These are phyloP conservation scores for Ips nitidus DNA, from an alignment of 1,140 invertebrate genomes.

Conservation along the genomic window DNA sequence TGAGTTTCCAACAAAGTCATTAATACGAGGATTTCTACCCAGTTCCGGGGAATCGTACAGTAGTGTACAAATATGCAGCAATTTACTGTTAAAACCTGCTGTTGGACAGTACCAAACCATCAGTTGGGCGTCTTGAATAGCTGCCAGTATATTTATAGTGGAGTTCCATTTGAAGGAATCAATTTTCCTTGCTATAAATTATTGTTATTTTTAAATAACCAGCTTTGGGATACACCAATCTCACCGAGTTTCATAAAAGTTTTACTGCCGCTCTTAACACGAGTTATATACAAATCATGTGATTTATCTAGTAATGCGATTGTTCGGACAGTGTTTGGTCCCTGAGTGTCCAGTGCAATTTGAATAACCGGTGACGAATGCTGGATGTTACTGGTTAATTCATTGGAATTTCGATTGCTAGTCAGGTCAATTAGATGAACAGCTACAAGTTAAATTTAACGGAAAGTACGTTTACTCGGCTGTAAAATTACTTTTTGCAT, in stretches of 20 bases:
- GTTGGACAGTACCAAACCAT: constrained; percentile 86
- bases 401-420: constrained; percentile 67
- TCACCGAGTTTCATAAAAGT: constrained; percentile 67
- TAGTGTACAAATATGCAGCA: constrained; percentile 58
- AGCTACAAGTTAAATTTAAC: constrained; percentile 58
- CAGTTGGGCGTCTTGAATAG: constrained; percentile 77
- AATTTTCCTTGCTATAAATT: constrained; percentile 69
- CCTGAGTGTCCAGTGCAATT: constrained; percentile 78
- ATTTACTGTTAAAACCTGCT: constrained; percentile 71
- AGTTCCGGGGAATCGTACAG: constrained; percentile 64
- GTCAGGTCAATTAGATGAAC: constrained; percentile 84
- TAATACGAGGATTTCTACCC: constrained; percentile 75
- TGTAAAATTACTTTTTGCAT: constrained; percentile 67
- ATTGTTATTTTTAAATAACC: constrained; percentile 10
- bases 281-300: constrained; percentile 74
- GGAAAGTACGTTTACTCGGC: too few relatives aligned
- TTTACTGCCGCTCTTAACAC: constrained; percentile 63
- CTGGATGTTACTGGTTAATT: constrained; percentile 62
- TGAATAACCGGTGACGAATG: constrained; percentile 69
- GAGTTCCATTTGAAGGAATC: constrained; percentile 81
- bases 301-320: constrained; percentile 82
- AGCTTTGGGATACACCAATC: not conserved
- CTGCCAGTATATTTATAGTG: constrained; percentile 80
- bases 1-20: constrained; percentile 77
- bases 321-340: constrained; percentile 57